These are phyloP conservation scores for Vulpes ferrilata DNA, from an alignment of 2,113 vertebrate genomes.

Conservation along the genomic window DNA sequence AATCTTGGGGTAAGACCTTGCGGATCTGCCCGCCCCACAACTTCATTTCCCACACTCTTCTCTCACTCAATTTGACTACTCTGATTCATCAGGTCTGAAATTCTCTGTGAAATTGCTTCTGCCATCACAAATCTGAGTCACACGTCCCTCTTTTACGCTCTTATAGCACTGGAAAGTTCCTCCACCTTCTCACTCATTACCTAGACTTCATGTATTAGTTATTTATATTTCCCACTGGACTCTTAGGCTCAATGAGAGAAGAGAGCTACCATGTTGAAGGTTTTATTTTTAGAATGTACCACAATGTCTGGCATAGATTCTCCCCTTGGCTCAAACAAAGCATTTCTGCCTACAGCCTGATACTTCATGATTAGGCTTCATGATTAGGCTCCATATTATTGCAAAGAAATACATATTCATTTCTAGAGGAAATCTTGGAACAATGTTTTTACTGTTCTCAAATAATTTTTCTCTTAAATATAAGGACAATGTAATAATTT, in stretches of 20 bases:
- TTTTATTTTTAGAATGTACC: background rate
- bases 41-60: background rate
- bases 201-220: background rate
- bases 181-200: background rate
- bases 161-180: background rate
- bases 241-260: background rate
- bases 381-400: background rate
- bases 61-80: background rate
- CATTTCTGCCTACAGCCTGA: background rate
- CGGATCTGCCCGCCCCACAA: background rate
- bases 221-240: background rate
- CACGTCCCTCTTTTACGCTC: background rate
- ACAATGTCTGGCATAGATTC: background rate
- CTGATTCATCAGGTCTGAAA: background rate
- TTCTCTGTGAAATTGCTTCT: background rate
- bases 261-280: background rate
- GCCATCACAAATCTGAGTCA: background rate
- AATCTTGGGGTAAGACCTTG: background rate
- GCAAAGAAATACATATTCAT: background rate
- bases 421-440: background rate
- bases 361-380: background rate
- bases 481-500: background rate
- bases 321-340: background rate
- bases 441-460: background rate
- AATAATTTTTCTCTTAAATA: background rate